Evolutionary conservation across 2,113 vertebrate species (phyloP).

Genomic region (Tachysurus vachellii): DNA sequence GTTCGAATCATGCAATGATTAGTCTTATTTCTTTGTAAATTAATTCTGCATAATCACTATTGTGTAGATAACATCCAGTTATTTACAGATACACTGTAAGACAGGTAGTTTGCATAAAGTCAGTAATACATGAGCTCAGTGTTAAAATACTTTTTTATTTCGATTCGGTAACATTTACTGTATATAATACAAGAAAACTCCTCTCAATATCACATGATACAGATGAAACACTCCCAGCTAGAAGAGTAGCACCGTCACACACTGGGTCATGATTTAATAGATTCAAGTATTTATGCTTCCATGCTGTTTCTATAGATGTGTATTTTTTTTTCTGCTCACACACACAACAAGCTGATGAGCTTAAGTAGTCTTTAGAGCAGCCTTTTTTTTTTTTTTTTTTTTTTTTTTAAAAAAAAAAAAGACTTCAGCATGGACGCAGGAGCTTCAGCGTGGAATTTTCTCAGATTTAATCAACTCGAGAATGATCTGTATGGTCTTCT

Average conservation of each 20-base stretch:
- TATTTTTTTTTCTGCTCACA: not conserved
- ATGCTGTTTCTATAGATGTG: not conserved
- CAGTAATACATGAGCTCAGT: not conserved
- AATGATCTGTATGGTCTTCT: slow-evolving; percentile 87
- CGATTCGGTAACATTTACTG: slow-evolving; percentile 35
- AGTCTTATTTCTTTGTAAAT: not conserved
- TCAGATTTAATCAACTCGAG: slow-evolving; percentile 89
- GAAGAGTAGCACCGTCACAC: not conserved
- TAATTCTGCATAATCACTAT: not conserved
- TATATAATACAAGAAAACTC: not conserved
- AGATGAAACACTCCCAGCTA: not conserved
- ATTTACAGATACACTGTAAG: not conserved
- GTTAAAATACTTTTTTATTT: slow-evolving; percentile 49
- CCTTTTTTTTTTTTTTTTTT: not conserved
- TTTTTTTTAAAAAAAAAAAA: no score
- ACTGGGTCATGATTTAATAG: not conserved
- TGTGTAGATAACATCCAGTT: not conserved
- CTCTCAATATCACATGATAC: not conserved
- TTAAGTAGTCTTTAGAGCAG: not conserved
- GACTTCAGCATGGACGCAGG: not conserved
- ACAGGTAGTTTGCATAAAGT: not conserved
- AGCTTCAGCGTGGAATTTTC: slow-evolving; percentile 60
- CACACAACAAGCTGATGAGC: not conserved
- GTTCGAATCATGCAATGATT: not conserved
- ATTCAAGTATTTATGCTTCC: slow-evolving; percentile 1